phyloP scores from a whole-genome alignment of 2,113 vertebrate species.

The Pangasianodon gigas region DNA sequence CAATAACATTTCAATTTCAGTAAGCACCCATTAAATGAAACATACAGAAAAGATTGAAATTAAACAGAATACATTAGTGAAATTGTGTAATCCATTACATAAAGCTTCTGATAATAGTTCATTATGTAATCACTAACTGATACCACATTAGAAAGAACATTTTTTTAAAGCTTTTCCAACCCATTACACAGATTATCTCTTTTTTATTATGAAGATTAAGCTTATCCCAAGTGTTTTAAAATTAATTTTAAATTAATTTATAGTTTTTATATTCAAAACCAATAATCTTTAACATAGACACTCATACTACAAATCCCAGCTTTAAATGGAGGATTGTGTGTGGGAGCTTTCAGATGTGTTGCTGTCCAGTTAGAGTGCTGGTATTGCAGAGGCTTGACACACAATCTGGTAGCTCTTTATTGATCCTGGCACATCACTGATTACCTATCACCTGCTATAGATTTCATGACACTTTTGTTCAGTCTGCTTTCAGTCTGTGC shows the following conservation, averaged over 20 bases:
- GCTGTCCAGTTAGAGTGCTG: background rate
- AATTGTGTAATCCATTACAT: conserved; percentile 8
- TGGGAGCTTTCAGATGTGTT: background rate
- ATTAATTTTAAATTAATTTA: background rate
- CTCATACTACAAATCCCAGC: background rate
- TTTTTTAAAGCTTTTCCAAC: background rate
- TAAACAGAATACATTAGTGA: conserved; percentile 7
- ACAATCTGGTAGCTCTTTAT: conserved; percentile 12
- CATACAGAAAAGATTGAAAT: background rate
- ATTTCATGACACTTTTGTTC: background rate
- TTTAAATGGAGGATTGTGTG: background rate
- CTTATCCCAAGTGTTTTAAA: background rate
- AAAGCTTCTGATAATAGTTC: background rate
- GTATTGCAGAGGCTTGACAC: conserved; percentile 7
- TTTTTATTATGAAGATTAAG: background rate
- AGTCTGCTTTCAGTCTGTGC: conserved; percentile 4
- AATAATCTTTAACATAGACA: background rate
- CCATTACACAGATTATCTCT: background rate
- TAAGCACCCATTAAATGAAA: background rate
- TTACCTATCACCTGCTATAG: conserved; percentile 33
- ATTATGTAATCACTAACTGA: conserved; percentile 21
- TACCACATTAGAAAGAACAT: background rate
- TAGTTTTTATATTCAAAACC: background rate
- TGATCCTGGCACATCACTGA: conserved; percentile 39
- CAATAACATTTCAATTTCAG: background rate